phyloP scores from a whole-genome alignment of 2,888 invertebrate genomes.

The Hemaris fuciformis region DNA sequence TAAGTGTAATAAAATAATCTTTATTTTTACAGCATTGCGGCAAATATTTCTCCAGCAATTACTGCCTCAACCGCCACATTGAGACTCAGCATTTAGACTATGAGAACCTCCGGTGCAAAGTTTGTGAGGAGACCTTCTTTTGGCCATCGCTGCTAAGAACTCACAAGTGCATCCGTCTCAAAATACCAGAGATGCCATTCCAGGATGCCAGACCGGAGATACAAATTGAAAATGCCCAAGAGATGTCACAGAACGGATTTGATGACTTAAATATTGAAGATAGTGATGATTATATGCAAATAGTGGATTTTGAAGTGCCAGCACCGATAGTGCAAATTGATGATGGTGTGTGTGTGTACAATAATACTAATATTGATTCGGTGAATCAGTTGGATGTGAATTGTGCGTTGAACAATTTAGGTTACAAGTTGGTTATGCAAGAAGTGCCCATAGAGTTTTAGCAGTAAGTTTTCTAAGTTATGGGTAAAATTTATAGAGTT shows the following conservation, averaged over 20 bases:
- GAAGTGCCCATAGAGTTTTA: constrained; percentile 72
- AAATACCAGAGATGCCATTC: constrained; percentile 55
- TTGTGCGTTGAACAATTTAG: constrained; percentile 36
- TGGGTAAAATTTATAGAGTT: too few relatives aligned
- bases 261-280: constrained; percentile 49
- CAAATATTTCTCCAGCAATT: constrained; percentile 56
- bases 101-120: constrained; percentile 46
- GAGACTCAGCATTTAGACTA: constrained; percentile 42
- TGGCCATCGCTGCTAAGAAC: constrained; percentile 56
- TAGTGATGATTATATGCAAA: constrained; percentile 50
- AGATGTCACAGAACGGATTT: constrained; percentile 37
- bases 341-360: constrained; percentile 40
- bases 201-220: constrained; percentile 60
- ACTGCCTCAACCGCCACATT: constrained; percentile 57
- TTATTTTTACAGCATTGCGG: constrained; percentile 54
- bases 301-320: constrained; percentile 65
- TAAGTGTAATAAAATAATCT: not conserved
- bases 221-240: constrained; percentile 50
- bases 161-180: constrained; percentile 58
- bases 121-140: constrained; percentile 62
- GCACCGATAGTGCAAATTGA: constrained; percentile 58
- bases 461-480: constrained; percentile 13
- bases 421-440: constrained; percentile 59
- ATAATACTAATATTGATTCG: not conserved
- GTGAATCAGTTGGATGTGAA: constrained; percentile 19